phyloP scores from a whole-genome alignment of 1,140 invertebrate genomes.

The Pseudobourletiella spinata region DNA sequence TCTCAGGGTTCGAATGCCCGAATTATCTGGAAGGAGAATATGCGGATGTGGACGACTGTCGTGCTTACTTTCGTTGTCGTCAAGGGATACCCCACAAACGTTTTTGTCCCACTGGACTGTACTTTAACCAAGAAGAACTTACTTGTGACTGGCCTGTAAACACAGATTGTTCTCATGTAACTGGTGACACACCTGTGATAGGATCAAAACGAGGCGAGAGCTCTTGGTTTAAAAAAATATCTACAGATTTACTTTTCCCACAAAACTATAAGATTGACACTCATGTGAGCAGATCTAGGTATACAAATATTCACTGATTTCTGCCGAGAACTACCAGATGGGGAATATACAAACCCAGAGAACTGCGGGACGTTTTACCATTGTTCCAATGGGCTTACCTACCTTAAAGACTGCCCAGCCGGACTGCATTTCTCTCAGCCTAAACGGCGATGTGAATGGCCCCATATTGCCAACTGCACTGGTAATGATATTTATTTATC shows the following conservation, averaged over 20 bases:
- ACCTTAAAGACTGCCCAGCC: constrained; percentile 24
- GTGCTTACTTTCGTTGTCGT: neutral
- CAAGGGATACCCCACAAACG: neutral
- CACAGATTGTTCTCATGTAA: neutral
- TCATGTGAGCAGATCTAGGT: neutral
- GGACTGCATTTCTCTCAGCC: constrained; percentile 26
- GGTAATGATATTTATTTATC: no score
- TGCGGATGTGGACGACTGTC: neutral
- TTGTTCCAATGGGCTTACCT: constrained; percentile 31
- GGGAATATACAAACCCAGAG: constrained; percentile 27
- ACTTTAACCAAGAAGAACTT: constrained; percentile 1
- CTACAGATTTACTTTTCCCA: neutral
- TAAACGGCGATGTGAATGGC: neutral
- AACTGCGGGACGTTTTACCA: constrained; percentile 36
- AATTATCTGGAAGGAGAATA: constrained; percentile 1
- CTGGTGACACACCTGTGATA: neutral
- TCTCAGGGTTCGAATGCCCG: constrained; percentile 4
- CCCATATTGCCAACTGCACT: neutral
- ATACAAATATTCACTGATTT: neutral
- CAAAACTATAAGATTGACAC: neutral
- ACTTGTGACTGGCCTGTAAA: neutral
- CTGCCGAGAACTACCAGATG: neutral
- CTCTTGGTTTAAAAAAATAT: neutral
- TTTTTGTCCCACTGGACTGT: neutral
- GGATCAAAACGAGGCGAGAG: neutral